Evolutionary conservation across 37 sponge, comb jelly and placozoan genomes (phyloP), one percentile per base, ranked within the genome.

Genomic region (Haliclona indistincta): DNA sequence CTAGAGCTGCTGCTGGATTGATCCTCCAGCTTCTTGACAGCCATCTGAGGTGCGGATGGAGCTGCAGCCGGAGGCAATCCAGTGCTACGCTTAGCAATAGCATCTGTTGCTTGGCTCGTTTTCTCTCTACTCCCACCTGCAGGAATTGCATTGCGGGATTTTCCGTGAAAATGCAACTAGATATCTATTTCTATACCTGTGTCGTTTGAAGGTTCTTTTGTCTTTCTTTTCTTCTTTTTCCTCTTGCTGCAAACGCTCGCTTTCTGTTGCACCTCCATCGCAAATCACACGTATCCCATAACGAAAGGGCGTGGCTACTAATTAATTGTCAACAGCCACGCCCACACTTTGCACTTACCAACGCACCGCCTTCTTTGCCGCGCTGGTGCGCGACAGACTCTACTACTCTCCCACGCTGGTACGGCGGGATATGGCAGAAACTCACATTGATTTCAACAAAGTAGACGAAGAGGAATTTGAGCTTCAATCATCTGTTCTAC

Each of bases 161-260:
- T 15, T 65, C 23, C 38, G 30, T 65, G 7, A 5, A 37, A 4
- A 65, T 36, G 23, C 22, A 26, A 65, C 30, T 65, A 8, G 22
- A 10, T 10, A 8, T 25, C 22, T 30, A n/a, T 36, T 32, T 8
- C 38, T 65, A 37, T 69, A n/a, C 26, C 10, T 13, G 15, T 54
- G 4, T 15, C 2, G 19, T 30, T n/a, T 44, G 4, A 13, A 54
- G 19, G 10, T 7, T 56, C 29, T 13, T 69, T 32, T 42, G 26
- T 36, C n/a, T 55, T 69, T 35, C 38, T 79, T 44, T 79, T 67
- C 44, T 79, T 79, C 62, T 79, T 79, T 51, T 70, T 68, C 38
- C 68, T 79, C 35, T 68, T 79, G 2, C 80, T 62, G 55, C 45
- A 60, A 22, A 51, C 19, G 23, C 36, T 38, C 4, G 34, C 61